Percentiles rank a stretch among this genome's conserved stretches.
phyloP scores from a whole-genome alignment of 2,888 invertebrate genomes.

The Papilio gigon region DNA sequence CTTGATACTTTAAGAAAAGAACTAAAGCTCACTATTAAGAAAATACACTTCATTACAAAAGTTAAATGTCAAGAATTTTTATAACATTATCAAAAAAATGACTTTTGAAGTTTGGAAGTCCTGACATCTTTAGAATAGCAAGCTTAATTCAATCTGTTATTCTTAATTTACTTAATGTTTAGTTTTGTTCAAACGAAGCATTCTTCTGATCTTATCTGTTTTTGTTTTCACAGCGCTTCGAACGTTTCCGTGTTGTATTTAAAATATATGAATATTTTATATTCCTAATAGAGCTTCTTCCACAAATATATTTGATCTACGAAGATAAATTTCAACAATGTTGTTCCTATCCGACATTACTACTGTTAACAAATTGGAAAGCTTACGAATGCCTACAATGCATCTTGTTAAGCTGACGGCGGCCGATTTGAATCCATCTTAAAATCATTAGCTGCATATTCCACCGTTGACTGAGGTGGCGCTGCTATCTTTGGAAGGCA shows the following conservation, averaged over 20 bases:
- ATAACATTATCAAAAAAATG: no score
- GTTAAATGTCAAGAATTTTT: no score
- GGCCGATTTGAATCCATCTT: slow-evolving; percentile 47
- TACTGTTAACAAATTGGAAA: slow-evolving; percentile 33
- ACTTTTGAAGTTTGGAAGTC: no score
- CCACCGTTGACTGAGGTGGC: slow-evolving; percentile 57
- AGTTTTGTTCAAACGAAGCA: not conserved
- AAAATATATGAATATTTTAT: slow-evolving; percentile 1
- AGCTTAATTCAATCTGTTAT: not conserved
- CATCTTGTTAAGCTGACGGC: slow-evolving; percentile 44
- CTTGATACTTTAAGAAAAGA: not conserved
- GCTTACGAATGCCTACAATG: slow-evolving; percentile 26
- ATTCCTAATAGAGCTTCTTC: not conserved
- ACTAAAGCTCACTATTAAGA: not conserved
- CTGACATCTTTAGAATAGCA: no score
- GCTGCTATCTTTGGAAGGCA: slow-evolving; percentile 54
- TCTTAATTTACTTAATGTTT: not conserved
- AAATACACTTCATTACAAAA: no score
- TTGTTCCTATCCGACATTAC: slow-evolving; percentile 16
- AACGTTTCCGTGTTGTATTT: slow-evolving; percentile 5
- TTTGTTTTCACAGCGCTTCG: not conserved
- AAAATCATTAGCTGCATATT: slow-evolving; percentile 53
- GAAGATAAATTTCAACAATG: slow-evolving; percentile 9
- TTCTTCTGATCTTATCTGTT: not conserved
- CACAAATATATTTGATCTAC: slow-evolving; percentile 1